These are phyloP conservation scores for Elmis aenea DNA, from an alignment of 2,888 invertebrate species.

Conservation along the genomic window DNA sequence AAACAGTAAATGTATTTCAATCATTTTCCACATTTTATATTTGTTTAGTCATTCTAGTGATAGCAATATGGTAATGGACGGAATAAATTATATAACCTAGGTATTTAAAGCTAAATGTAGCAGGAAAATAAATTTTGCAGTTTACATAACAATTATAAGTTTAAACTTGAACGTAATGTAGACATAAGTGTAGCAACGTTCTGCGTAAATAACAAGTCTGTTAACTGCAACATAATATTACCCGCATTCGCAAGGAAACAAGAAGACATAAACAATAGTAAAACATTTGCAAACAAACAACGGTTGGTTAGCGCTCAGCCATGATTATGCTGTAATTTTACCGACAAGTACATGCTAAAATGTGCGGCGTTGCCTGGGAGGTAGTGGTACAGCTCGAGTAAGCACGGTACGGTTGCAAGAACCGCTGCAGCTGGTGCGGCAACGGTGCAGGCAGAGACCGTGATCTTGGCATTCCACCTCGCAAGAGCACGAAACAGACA, in stretches of 20 bases:
- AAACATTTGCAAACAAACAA: constrained; percentile 21
- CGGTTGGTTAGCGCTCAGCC: constrained; percentile 26
- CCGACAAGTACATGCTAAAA: constrained; percentile 21
- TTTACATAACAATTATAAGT: no score
- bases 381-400: constrained; percentile 25
- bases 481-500: constrained; percentile 21
- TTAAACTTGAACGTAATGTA: no score
- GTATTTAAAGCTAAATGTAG: no score
- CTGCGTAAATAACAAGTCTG: no score
- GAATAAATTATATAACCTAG: no score
- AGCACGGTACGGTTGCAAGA: constrained; percentile 25
- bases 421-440: constrained; percentile 28
- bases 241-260: background rate
- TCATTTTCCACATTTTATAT: no score
- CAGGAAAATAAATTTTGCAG: no score
- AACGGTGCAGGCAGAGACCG: constrained; percentile 35
- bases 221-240: background rate
- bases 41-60: no score
- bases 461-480: constrained; percentile 43
- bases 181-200: no score
- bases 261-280: constrained; percentile 6
- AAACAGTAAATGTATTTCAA: no score
- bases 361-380: constrained; percentile 22
- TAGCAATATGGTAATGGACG: no score
- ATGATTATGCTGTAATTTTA: constrained; percentile 34